phyloP scores from a whole-genome alignment of 2,888 invertebrate genomes.

The Parasteatoda lunata region DNA sequence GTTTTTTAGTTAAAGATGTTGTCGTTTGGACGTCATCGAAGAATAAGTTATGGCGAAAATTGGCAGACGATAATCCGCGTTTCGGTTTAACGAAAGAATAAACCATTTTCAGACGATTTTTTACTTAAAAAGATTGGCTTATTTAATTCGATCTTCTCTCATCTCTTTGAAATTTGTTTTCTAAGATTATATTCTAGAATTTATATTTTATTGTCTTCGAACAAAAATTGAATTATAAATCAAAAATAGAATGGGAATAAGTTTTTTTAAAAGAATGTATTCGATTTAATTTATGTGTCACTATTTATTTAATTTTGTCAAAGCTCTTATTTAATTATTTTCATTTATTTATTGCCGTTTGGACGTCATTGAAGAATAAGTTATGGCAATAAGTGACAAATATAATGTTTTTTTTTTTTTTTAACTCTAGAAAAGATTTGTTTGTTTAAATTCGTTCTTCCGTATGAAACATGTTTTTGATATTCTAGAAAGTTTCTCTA shows the following conservation, averaged over 20 bases:
- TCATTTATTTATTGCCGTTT: background rate
- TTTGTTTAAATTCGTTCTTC: too few relatives aligned
- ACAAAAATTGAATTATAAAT: too few relatives aligned
- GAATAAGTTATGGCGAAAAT: background rate
- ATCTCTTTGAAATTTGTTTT: too few relatives aligned
- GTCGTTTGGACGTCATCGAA: slow-evolving; percentile 16
- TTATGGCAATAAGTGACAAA: slow-evolving; percentile 4
- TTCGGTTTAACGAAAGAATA: slow-evolving; percentile 17
- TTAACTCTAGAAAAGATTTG: background rate
- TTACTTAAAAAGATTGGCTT: too few relatives aligned
- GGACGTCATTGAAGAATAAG: slow-evolving; percentile 11
- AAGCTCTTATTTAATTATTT: background rate
- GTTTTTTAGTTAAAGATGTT: slow-evolving; percentile 2
- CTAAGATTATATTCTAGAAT: too few relatives aligned
- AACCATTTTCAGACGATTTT: slow-evolving; percentile 12
- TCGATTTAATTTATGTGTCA: too few relatives aligned
- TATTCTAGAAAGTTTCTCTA: too few relatives aligned
- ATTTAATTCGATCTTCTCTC: too few relatives aligned
- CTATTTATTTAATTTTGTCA: background rate
- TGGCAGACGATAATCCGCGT: slow-evolving; percentile 17
- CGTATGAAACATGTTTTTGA: too few relatives aligned
- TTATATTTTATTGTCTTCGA: too few relatives aligned
- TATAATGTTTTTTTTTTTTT: slow-evolving; percentile 16
- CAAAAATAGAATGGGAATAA: too few relatives aligned
- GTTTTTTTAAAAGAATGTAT: too few relatives aligned